Conservation (phyloP, 2,113 vertebrate genomes). For the Boulengerochromis microlepis region DNA sequence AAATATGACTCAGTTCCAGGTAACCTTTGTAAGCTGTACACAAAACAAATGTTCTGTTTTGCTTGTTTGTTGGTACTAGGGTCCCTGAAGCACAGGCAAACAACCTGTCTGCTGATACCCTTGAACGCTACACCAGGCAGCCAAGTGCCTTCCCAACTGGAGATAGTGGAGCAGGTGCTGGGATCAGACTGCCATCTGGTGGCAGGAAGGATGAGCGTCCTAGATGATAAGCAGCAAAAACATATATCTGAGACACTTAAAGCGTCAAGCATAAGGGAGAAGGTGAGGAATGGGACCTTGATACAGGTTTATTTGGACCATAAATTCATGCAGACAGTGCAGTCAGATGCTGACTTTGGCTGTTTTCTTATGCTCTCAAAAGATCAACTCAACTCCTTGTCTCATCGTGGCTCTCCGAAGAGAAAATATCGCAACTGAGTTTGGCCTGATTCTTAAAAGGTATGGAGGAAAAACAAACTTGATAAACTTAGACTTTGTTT, state of each 20-base stretch:
- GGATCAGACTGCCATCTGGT: conserved; percentile 63
- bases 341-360: background rate
- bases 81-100: conserved; percentile 44
- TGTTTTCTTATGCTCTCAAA: background rate
- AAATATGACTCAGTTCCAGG: conserved; percentile 9
- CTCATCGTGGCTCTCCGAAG: conserved; percentile 64
- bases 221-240: conserved; percentile 41
- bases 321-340: background rate
- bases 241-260: conserved; percentile 27
- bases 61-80: conserved; percentile 44
- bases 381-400: conserved; percentile 47
- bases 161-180: conserved; percentile 52
- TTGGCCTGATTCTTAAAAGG: conserved; percentile 62
- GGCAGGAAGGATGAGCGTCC: conserved; percentile 45
- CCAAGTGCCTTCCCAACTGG: conserved; percentile 36
- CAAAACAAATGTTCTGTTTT: conserved; percentile 12
- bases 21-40: conserved; percentile 26
- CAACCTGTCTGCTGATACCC: conserved; percentile 67
- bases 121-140: conserved; percentile 8
- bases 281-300: background rate
- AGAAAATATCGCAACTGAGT: conserved; percentile 38
- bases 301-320: background rate
- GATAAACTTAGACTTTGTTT: background rate
- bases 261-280: conserved; percentile 20
- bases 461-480: background rate